Base-by-base conservation (phyloP, 2,888 invertebrate genomes). In the Ormyrus thymus region DNA sequence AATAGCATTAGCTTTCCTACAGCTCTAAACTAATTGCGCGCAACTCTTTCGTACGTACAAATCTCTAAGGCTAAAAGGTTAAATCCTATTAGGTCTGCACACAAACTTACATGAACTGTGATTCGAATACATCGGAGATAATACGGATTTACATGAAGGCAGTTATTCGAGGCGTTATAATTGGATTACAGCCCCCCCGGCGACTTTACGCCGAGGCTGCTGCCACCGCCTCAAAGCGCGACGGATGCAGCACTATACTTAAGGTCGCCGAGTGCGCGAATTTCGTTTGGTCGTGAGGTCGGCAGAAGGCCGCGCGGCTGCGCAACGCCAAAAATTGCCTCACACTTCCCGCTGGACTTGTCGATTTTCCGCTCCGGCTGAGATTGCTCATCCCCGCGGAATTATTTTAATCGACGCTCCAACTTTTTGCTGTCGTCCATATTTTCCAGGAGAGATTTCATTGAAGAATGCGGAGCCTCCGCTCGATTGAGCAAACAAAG, bases 81-180 rank as follows among this genome's bases (percentile, higher is more conserved):
- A 46, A 66, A 78, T 61, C 73, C 61, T 61, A 72, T 78, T 73
- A 73, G 50, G 13, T 10, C 53, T 5, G 48, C 48, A n/a, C 29
- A 66, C 50, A 56, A 55, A 61, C 73, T 73, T 78, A 78, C 53
- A 61, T 43, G 53, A 61, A 59, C 66, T 45, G 13, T 7, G 61
- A 64, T 71, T 78, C 55, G 77, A 56, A 73, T 59, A 59, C 51
- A 78, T 53, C 51, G 50, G 43, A 68, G 55, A 73, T 64, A 58
- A 79, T 79, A 65, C 53, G 70, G 65, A 79, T 79, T 75, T 79
- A 79, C 69, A 70, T 55, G 70, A 71, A 56, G 69, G 69, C 53
- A 64, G 64, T 56, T 64, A 79, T 71, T 75, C 75, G 64, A 70
- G 74, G 79, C 75, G 70, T 79, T 75, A 79, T 79, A 75, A 79